Evolutionary conservation across 2,113 vertebrate genomes (phyloP).

Genomic region (Eonycteris spelaea): DNA sequence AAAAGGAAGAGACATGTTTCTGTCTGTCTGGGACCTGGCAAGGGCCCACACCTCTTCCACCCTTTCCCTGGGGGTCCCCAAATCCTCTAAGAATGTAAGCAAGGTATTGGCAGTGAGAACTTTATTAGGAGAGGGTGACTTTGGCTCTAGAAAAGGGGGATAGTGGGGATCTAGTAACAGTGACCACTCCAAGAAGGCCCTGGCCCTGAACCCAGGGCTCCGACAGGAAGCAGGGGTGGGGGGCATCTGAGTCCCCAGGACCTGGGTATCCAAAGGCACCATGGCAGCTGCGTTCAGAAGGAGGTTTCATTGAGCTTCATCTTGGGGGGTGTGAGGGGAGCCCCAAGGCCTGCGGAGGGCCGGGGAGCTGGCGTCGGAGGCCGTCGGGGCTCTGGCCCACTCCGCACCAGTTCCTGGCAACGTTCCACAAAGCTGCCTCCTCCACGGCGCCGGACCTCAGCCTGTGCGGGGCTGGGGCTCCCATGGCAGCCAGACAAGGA

Average conservation of each 20-base stretch:
- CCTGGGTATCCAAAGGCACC: conserved; percentile 52
- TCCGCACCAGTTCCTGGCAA: conserved; percentile 88
- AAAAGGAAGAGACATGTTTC: not conserved
- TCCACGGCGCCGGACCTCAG: conserved; percentile 53
- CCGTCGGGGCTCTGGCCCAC: conserved; percentile 14
- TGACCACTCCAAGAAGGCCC: conserved; percentile 9
- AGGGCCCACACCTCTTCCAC: not conserved
- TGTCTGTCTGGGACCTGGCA: not conserved
- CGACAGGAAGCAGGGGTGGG: not conserved
- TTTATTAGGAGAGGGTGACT: conserved; percentile 59
- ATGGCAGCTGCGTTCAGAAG: conserved; percentile 81
- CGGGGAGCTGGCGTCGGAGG: conserved; percentile 61
- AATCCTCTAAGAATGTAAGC: not conserved
- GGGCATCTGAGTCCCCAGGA: not conserved
- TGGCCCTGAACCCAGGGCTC: conserved; percentile 56
- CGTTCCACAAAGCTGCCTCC: conserved; percentile 90
- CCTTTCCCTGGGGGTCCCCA: not conserved
- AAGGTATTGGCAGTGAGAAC: conserved; percentile 49
- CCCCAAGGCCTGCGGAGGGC: conserved; percentile 21
- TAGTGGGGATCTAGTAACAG: not conserved
- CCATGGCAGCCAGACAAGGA: conserved; percentile 48
- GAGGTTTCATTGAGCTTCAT: conserved; percentile 90
- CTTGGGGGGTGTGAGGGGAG: conserved; percentile 78
- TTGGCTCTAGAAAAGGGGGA: conserved; percentile 37
- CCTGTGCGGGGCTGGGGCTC: conserved; percentile 65